Base-by-base conservation (phyloP, 2,113 vertebrate genomes). In the Vimba vimba region DNA sequence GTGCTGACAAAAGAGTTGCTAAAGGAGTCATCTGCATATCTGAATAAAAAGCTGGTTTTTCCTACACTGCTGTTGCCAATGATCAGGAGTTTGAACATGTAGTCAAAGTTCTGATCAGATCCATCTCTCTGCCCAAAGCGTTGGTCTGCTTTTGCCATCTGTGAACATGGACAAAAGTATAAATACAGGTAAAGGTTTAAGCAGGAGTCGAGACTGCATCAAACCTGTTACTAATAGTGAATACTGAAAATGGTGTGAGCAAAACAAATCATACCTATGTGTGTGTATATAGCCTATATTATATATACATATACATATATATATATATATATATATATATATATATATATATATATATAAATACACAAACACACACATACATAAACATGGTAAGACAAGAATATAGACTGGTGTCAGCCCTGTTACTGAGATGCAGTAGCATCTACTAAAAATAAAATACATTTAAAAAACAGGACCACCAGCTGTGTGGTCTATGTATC, bases 51-150 rank as follows among this genome's bases (percentile, higher is more conserved):
- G 87, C 97, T 98, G 0, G 98, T 99, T 90, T 99, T 99, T 59
- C 98, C 98, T 10, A 99, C 98, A 2, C 97, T 98, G 94, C 97
- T 99, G 93, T 99, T 99, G 69, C 98, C 98, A 52, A 99, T 99
- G 90, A 99, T 99, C 90, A 99, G 96, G 84, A 99, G 95, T 91
- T 99, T 99, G 94, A 99, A 99, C 98, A 99, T 99, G 93, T 99
- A 99, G 93, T 99, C 98, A 81, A 99, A 99, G 93, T 99, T 99
- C 93, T 99, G 98, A 94, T 99, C 98, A 0, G 98, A 99, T 87
- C 96, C 96, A 83, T 99, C 97, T 87, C 97, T 96, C 91, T 97
- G 95, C 85, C 96, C 96, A 57, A 95, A 96, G 91, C 97, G 97
- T 88, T 96, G 93, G 89, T 99, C 97, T 92, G 96, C 97, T 84